A percentile compares a stretch with the other conserved stretches of the same genome.
These are phyloP conservation scores for Turdus rufiventris DNA, from an alignment of 2,113 vertebrate species.

Conservation along the genomic window DNA sequence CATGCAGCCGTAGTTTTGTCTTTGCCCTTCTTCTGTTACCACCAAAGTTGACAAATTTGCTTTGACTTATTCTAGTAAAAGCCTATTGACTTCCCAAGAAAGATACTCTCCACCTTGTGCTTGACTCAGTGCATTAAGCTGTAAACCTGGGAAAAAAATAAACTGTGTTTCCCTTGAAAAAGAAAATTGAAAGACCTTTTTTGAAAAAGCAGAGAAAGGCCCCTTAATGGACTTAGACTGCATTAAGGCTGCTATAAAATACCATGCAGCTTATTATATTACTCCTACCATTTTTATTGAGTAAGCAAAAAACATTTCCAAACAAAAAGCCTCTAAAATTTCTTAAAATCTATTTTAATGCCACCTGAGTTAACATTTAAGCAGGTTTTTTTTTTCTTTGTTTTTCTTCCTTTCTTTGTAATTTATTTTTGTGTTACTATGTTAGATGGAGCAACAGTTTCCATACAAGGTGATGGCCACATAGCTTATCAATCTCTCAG, in stretches of 20 bases:
- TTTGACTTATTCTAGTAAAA: neutral
- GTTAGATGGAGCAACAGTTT: neutral
- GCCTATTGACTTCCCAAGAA: neutral
- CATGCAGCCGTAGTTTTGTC: neutral
- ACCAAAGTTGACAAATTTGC: neutral
- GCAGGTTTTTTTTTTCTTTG: neutral
- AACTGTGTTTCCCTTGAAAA: neutral
- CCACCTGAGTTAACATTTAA: neutral
- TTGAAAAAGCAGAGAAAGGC: neutral
- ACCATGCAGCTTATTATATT: neutral
- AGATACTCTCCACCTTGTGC: neutral
- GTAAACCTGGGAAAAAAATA: neutral
- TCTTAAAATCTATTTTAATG: constrained; percentile 20
- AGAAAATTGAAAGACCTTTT: neutral
- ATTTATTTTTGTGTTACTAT: neutral
- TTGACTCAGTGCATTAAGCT: neutral
- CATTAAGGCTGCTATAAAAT: constrained; percentile 15
- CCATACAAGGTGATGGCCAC: neutral
- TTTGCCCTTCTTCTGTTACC: neutral
- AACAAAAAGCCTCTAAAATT: neutral
- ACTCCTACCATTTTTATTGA: constrained; percentile 4
- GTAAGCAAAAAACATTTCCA: neutral
- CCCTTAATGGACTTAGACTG: neutral
- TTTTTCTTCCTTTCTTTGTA: neutral
- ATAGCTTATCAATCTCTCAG: neutral